Evolutionary conservation across 2,797 vertebrate species (phyloP).

Genomic region (Chrosomus eos): DNA sequence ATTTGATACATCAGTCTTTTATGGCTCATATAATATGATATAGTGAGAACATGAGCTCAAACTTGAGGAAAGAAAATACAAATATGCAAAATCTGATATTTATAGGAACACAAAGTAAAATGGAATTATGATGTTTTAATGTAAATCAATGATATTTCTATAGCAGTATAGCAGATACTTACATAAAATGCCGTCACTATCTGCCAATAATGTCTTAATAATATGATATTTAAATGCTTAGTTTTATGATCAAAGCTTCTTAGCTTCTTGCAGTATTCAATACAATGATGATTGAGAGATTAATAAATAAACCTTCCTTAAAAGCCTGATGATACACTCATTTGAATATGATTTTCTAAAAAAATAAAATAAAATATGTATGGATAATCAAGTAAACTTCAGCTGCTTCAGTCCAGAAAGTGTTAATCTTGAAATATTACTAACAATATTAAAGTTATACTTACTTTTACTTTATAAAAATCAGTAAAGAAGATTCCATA

Average conservation of each 20-base stretch:
- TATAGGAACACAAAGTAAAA: neutral
- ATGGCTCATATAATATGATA: neutral
- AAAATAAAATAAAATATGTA: too few relatives aligned
- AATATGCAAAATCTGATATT: neutral
- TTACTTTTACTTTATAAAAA: too few relatives aligned
- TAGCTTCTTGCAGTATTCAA: neutral
- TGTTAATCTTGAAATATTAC: neutral
- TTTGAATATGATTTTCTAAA: neutral
- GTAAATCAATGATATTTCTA: neutral
- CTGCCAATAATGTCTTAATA: too few relatives aligned
- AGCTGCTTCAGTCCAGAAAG: neutral
- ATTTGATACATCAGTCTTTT: neutral
- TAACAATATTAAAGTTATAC: too few relatives aligned
- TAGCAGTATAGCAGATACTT: neutral
- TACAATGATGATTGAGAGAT: neutral
- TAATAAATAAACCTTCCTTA: neutral
- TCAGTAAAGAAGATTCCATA: too few relatives aligned
- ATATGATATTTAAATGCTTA: too few relatives aligned
- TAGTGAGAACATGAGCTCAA: neutral
- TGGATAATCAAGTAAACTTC: neutral
- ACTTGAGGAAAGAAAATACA: neutral
- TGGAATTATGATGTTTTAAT: neutral
- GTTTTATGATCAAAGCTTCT: too few relatives aligned
- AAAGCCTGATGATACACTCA: neutral
- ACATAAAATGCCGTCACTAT: too few relatives aligned